phyloP scores from a whole-genome alignment of 2,888 invertebrate species.

The Lithophane ornitopus region DNA sequence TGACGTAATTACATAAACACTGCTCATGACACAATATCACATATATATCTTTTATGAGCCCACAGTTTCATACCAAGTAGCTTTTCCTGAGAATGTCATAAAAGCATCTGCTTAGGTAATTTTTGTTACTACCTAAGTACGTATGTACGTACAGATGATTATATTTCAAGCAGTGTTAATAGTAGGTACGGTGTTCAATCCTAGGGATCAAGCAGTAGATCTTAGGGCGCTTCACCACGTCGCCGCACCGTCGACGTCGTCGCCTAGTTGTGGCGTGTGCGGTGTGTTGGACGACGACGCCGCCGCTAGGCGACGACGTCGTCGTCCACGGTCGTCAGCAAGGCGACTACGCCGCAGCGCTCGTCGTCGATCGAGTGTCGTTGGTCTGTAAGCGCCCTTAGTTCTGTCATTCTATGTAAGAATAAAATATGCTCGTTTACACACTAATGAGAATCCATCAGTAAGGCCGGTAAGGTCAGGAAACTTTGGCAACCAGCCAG shows the following conservation, averaged over 20 bases:
- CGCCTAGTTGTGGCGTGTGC: no score
- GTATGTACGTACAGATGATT: background rate
- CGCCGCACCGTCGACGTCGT: no score
- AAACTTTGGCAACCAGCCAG: slow-evolving; percentile 43
- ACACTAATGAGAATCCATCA: slow-evolving; percentile 39
- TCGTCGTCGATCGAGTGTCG: no score
- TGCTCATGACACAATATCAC: slow-evolving; percentile 23
- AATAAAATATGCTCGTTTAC: slow-evolving; percentile 19
- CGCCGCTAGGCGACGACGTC: no score
- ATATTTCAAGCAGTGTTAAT: background rate
- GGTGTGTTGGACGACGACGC: no score
- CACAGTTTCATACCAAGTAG: slow-evolving; percentile 27
- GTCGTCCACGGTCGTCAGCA: no score
- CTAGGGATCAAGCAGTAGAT: background rate
- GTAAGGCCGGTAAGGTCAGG: slow-evolving; percentile 14
- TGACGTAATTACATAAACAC: slow-evolving; percentile 20
- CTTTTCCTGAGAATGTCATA: slow-evolving; percentile 12
- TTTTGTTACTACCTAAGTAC: background rate
- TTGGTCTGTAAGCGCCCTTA: no score
- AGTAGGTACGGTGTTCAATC: background rate
- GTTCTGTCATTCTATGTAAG: background rate
- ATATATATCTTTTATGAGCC: slow-evolving; percentile 32
- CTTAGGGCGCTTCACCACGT: no score
- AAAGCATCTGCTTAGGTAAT: slow-evolving; percentile 13
- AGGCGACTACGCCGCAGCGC: no score